Percentiles rank a stretch among this genome's conserved stretches.
These are phyloP conservation scores for Tortricodes alternella DNA, from an alignment of 2,888 invertebrate genomes.

Conservation along the genomic window DNA sequence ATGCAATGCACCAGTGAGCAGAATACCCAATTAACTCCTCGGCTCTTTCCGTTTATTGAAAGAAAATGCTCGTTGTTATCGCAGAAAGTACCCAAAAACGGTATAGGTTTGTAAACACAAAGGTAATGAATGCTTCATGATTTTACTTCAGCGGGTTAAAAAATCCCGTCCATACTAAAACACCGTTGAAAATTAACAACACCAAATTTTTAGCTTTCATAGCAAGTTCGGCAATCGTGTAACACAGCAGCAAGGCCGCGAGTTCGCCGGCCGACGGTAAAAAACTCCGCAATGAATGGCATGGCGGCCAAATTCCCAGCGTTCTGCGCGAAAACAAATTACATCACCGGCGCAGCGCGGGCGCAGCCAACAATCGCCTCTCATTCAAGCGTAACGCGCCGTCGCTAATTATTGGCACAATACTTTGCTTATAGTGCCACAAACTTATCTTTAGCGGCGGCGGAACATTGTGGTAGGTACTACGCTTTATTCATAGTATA, in stretches of 20 bases:
- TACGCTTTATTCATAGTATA: too few species aligned
- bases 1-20: slow-evolving; percentile 6
- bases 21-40: not conserved
- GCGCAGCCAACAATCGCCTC: slow-evolving; percentile 44
- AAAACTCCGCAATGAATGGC: slow-evolving; percentile 75
- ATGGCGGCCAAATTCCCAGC: slow-evolving; percentile 66
- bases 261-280: slow-evolving; percentile 68
- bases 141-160: too few species aligned
- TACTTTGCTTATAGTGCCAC: not conserved
- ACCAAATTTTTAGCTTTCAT: slow-evolving; percentile 12
- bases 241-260: slow-evolving; percentile 63
- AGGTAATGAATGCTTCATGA: too few species aligned
- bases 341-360: slow-evolving; percentile 51
- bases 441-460: too few species aligned
- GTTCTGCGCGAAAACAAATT: slow-evolving; percentile 60
- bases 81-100: too few species aligned
- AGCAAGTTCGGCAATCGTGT: slow-evolving; percentile 26
- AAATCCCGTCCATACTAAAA: too few species aligned
- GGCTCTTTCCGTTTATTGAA: not conserved
- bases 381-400: slow-evolving; percentile 40
- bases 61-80: not conserved
- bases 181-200: too few species aligned
- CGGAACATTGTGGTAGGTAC: too few species aligned
- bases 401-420: slow-evolving; percentile 35
- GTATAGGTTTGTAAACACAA: not conserved